phyloP scores from a whole-genome alignment of 2,888 invertebrate genomes.

The Glomeris marginata region DNA sequence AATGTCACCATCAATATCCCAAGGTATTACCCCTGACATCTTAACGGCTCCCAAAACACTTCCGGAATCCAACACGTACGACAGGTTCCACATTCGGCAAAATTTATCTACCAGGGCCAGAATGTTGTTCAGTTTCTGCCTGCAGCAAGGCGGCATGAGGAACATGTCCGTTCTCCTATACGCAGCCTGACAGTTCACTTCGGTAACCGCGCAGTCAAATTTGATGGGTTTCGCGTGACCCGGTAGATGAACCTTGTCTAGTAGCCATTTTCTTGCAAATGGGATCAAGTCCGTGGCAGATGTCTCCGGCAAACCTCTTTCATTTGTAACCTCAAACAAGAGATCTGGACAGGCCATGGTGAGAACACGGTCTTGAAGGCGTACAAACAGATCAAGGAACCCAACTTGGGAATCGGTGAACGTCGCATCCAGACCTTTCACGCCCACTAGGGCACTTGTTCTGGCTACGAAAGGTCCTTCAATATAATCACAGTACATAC shows the following conservation, averaged over 20 bases:
- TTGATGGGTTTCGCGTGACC: no score
- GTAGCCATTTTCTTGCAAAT: no score
- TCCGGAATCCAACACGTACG: conserved; percentile 25
- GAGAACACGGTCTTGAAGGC: conserved; percentile 12
- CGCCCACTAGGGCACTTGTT: conserved; percentile 16
- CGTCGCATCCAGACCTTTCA: no score
- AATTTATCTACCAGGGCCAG: conserved; percentile 19
- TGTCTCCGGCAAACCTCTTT: no score
- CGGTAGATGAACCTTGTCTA: no score
- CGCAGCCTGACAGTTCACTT: conserved; percentile 11
- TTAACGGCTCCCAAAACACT: conserved; percentile 28
- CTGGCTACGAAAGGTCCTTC: conserved; percentile 23
- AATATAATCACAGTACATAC: conserved; percentile 25
- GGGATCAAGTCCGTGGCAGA: no score
- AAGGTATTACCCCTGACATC: conserved; percentile 24
- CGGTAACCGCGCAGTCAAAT: conserved; percentile 21
- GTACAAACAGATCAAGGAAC: conserved; percentile 24
- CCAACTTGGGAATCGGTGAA: conserved; percentile 13
- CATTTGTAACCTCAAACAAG: conserved; percentile 21
- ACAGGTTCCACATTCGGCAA: conserved; percentile 19
- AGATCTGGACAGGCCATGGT: conserved; percentile 24
- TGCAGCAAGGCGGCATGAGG: conserved; percentile 22
- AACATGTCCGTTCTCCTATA: no score
- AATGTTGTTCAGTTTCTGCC: conserved; percentile 20
- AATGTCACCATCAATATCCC: conserved; percentile 27